Evolutionary conservation across 2,888 invertebrate genomes (phyloP).

Genomic region (Cylindroiulus punctatus): DNA sequence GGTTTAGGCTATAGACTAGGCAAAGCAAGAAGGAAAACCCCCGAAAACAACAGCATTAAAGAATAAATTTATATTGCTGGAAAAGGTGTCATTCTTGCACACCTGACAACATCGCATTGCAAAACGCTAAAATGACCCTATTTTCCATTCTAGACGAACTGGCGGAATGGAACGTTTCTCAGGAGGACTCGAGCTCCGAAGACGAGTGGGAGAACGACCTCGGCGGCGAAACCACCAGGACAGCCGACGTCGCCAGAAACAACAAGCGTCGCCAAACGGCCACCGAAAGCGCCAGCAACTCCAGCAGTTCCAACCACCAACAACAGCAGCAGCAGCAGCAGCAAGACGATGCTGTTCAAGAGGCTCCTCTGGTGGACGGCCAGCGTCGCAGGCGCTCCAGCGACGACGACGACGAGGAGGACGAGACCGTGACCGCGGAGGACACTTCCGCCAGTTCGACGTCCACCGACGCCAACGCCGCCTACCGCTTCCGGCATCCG

Average conservation of each 20-base stretch:
- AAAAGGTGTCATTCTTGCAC: too few relatives aligned
- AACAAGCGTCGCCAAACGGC: not conserved
- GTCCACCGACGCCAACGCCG: not conserved
- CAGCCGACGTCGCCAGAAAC: not conserved
- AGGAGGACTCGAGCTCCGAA: slow-evolving; percentile 45
- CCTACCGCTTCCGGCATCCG: not conserved
- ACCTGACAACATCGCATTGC: too few relatives aligned
- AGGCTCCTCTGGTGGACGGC: not conserved
- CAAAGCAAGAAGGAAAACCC: too few relatives aligned
- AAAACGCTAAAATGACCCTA: not conserved
- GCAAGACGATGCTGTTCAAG: not conserved
- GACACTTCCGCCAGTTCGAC: slow-evolving; percentile 30
- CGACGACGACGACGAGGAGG: slow-evolving; percentile 44
- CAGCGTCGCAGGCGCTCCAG: slow-evolving; percentile 40
- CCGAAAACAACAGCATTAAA: too few relatives aligned
- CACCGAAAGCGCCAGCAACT: not conserved
- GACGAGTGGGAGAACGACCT: slow-evolving; percentile 60
- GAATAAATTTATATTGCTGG: too few relatives aligned
- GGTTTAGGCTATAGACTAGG: too few relatives aligned
- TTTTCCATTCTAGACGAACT: slow-evolving; percentile 10
- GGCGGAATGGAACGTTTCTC: slow-evolving; percentile 15
- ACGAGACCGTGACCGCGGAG: slow-evolving; percentile 39
- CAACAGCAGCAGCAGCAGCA: slow-evolving; percentile 41
- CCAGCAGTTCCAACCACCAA: not conserved
- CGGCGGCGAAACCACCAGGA: not conserved